Evolutionary conservation across 1,140 invertebrate species (phyloP).

Genomic region (Lepidurus arcticus): DNA sequence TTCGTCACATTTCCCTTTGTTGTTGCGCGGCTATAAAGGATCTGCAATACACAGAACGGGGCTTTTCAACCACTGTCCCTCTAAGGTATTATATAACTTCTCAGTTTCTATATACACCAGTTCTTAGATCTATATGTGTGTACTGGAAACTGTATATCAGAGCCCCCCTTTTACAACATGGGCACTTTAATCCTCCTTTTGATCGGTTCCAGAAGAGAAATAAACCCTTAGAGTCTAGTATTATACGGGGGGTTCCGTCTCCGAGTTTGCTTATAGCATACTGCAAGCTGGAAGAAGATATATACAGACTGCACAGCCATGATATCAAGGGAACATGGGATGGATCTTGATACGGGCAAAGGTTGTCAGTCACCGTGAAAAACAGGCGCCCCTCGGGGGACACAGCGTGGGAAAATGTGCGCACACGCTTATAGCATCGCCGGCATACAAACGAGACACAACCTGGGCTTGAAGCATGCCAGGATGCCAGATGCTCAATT

Average conservation of each 20-base stretch:
- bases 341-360: slow-evolving; percentile 21
- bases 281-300: not conserved
- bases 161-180: not conserved
- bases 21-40: not conserved
- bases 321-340: slow-evolving; percentile 15
- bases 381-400: not conserved
- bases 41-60: slow-evolving; percentile 4
- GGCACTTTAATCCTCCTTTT: slow-evolving; percentile 21
- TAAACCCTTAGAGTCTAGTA: slow-evolving; percentile 6
- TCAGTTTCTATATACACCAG: not conserved
- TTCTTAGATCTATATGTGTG: not conserved
- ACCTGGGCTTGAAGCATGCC: not conserved
- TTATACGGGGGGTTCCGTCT: not conserved
- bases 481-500: not conserved
- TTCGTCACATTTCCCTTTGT: too few species aligned
- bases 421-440: slow-evolving; percentile 1
- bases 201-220: not conserved
- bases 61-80: not conserved
- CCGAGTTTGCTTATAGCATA: not conserved
- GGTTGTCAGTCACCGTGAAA: slow-evolving; percentile 18
- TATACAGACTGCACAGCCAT: not conserved
- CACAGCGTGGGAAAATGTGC: slow-evolving; percentile 12
- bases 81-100: not conserved
- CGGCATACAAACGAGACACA: not conserved
- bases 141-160: not conserved